Evolutionary conservation across 2,113 vertebrate species (phyloP), one percentile per base, ranked within the genome.

Genomic region (Dicentrarchus labrax): DNA sequence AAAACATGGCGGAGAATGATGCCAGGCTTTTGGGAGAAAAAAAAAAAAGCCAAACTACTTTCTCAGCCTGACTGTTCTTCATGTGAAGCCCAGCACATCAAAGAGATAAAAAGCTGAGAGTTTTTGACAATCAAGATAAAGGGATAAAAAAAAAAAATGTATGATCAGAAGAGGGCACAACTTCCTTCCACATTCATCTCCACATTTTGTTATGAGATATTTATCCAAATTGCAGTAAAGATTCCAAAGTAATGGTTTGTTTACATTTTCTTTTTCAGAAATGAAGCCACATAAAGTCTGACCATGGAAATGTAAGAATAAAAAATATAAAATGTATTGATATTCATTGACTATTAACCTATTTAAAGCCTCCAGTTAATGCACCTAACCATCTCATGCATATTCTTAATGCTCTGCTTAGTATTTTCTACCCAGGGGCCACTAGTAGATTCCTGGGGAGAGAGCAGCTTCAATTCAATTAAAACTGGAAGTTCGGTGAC

Each of bases 391-490:
- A 50, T 67, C 71, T 86, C 80, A 72, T 89, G 80, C 84, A 88
- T 83, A 89, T 86, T 87, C 76, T 73, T 86, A 88, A 85, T 87
- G 76, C 74, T 36, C 86, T 79, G 75, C 82, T 87, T 83, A 62
- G 72, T 85, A 81, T 82, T 91, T 89, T 51, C 71, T 41, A 74
- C 73, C 84, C 87, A 87, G 0, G 41, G 82, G 85, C 81, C 59
- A 16, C 57, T 84, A 77, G 59, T 59, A 62, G 76, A 78, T 79
- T 90, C 86, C 69, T 43, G 76, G 81, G 81, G 82, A 86, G 78
- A 78, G 61, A 75, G 59, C 16, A 6, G 80, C 74, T 88, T 89
- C 89, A 85, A 92, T 91, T 93, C 88, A 91, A 93, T 92, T 92
- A 87, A 92, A 90, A 86, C 76, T 83, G 64, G 71, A 92, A 91